These are phyloP conservation scores for Pangasius djambal DNA, from an alignment of 2,797 vertebrate species.

Conservation along the genomic window DNA sequence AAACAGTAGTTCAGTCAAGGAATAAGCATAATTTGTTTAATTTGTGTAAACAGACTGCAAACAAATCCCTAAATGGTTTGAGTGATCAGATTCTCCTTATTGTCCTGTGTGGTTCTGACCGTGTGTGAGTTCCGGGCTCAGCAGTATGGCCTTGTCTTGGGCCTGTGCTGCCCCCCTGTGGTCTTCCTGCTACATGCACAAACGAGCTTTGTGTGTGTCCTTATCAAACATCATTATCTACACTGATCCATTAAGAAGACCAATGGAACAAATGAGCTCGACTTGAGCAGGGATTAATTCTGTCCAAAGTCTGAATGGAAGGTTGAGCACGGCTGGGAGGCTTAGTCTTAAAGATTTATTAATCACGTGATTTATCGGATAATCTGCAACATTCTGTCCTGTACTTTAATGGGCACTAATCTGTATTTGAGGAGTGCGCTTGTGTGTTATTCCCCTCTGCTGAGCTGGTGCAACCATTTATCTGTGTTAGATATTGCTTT, in stretches of 20 bases:
- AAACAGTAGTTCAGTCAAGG: background rate
- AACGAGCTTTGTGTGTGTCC: constrained; percentile 3
- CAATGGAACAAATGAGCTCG: constrained; percentile 44
- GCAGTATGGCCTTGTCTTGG: constrained; percentile 20
- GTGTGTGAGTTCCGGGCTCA: background rate
- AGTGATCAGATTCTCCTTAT: background rate
- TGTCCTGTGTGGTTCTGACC: background rate
- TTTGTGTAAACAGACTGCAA: background rate
- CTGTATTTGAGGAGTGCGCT: background rate
- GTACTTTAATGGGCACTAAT: constrained; percentile 3
- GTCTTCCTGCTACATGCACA: constrained; percentile 38
- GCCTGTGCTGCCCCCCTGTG: constrained; percentile 64
- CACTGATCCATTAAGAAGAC: constrained; percentile 48
- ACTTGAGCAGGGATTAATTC: constrained; percentile 37
- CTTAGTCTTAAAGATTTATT: constrained; percentile 39
- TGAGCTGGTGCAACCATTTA: background rate
- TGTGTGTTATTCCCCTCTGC: background rate
- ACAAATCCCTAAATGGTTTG: background rate
- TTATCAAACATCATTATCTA: constrained; percentile 35
- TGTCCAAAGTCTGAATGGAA: constrained; percentile 22
- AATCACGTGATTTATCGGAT: constrained; percentile 34
- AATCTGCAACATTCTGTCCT: constrained; percentile 42
- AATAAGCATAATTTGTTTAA: background rate
- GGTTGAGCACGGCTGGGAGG: background rate
- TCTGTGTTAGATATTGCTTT: constrained; percentile 4